A percentile compares a stretch with the other conserved stretches of the same genome.
Evolutionary conservation across 2,113 vertebrate species (phyloP).

Genomic region (Channa argus): DNA sequence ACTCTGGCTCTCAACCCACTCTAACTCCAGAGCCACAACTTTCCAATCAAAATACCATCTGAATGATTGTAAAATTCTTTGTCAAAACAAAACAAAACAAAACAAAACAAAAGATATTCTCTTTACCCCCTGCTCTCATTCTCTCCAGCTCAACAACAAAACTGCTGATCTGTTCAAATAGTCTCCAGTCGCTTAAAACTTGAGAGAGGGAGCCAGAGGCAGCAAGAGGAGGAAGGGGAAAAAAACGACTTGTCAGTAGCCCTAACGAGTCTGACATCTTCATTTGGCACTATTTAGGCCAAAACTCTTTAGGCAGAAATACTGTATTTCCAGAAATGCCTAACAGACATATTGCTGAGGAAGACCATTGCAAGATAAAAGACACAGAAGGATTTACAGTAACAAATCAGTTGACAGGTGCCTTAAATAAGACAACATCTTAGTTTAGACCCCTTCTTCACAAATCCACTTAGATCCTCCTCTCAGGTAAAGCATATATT

Average conservation of each 20-base stretch:
- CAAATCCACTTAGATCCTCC: constrained; percentile 79
- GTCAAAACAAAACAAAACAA: no score
- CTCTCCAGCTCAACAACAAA: constrained; percentile 35
- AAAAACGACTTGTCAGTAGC: constrained; percentile 61
- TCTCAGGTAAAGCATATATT: constrained; percentile 77
- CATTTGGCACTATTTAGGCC: constrained; percentile 62
- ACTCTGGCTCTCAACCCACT: neutral
- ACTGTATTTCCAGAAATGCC: constrained; percentile 46
- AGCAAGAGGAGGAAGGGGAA: constrained; percentile 24
- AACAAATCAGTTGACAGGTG: constrained; percentile 75
- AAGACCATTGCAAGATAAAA: constrained; percentile 54
- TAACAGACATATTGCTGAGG: constrained; percentile 49
- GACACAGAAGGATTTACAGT: constrained; percentile 69
- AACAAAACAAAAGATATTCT: neutral
- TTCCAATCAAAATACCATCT: neutral
- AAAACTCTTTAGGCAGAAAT: constrained; percentile 54
- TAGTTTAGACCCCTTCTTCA: constrained; percentile 67
- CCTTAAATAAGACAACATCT: constrained; percentile 80
- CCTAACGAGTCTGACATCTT: constrained; percentile 69
- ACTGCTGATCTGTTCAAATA: constrained; percentile 62
- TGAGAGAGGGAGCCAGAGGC: constrained; percentile 51
- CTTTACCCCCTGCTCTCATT: constrained; percentile 29
- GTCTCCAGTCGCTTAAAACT: constrained; percentile 55
- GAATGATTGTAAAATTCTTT: no score
- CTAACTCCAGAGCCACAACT: neutral